These are phyloP conservation scores for Xestoiulus laeticollis DNA, from an alignment of 2,888 invertebrate species.

Conservation along the genomic window DNA sequence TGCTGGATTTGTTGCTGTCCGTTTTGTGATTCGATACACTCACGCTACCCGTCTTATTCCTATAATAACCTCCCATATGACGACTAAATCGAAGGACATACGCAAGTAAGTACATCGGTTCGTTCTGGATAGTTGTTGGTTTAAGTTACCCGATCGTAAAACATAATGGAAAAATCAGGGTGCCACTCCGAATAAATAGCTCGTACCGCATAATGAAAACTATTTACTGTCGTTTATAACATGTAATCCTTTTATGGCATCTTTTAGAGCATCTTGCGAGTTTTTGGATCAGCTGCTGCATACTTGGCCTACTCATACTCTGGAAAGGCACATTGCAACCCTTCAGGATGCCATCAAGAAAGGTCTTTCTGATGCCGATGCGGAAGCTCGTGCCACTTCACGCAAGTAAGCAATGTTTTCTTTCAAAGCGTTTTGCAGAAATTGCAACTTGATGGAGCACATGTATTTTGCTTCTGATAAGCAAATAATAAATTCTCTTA, in stretches of 20 bases:
- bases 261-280: constrained; percentile 74
- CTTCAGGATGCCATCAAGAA: constrained; percentile 80
- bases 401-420: constrained; percentile 73
- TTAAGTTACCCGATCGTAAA: too few species aligned
- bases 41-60: constrained; percentile 83
- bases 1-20: constrained; percentile 84
- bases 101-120: constrained; percentile 66
- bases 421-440: not conserved
- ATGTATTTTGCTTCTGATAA: too few species aligned
- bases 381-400: constrained; percentile 82
- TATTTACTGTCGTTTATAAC: constrained; percentile 39
- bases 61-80: constrained; percentile 74
- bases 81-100: constrained; percentile 92
- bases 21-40: constrained; percentile 86
- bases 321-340: constrained; percentile 81
- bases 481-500: not conserved
- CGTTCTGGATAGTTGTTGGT: too few species aligned
- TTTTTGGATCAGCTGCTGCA: constrained; percentile 83
- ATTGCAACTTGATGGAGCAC: not conserved
- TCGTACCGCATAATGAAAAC: not conserved
- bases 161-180: not conserved
- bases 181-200: not conserved
- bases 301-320: constrained; percentile 82
- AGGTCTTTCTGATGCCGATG: constrained; percentile 93
- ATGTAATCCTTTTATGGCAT: too few species aligned